Evolutionary conservation across 2,113 vertebrate genomes (phyloP), one percentile per base, ranked within the genome.

Genomic region (Percopsis transmontana): DNA sequence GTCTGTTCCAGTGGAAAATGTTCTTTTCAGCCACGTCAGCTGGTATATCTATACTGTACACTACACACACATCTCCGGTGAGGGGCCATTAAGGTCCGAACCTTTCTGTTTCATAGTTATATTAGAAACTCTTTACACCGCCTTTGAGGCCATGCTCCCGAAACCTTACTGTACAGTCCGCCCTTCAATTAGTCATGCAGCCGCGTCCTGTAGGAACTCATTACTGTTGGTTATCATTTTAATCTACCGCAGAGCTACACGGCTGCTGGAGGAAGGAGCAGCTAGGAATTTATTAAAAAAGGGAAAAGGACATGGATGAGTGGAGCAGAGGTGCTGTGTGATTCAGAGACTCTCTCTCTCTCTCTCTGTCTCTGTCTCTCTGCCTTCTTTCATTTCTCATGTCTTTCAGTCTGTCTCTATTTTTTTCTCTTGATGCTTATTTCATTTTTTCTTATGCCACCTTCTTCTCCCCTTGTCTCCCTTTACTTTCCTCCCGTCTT

Each of bases 141-240:
- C 62, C 69, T 77, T 59, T 78, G 19, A 73, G 74, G 70, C 33
- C 61, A 39, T 5, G 1, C 58, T 61, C 58, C 63, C 41, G 60
- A 7, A 64, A 71, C 79, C 74, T 73, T 71, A 53, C 73, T 61
- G 62, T 72, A 52, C 76, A 15, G 77, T 72, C 67, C 73, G 74
- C 77, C 82, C 72, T 79, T 85, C 64, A 53, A 87, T 86, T 89
- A 87, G 84, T 82, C 82, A 83, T 83, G 78, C 70, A 70, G 9
- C 62, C 62, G 33, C 66, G 75, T 80, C 88, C 88, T 86, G 82
- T 44, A 84, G 87, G 84, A 87, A 85, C 86, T 88, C 86, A 87
- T 90, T 90, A 88, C 78, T 76, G 82, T 68, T 77, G 72, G 68
- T 85, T 83, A 82, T 88, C 88, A 73, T 84, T 86, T 86, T 80